phyloP scores from a whole-genome alignment of 2,888 invertebrate species.

The Boloria selene region DNA sequence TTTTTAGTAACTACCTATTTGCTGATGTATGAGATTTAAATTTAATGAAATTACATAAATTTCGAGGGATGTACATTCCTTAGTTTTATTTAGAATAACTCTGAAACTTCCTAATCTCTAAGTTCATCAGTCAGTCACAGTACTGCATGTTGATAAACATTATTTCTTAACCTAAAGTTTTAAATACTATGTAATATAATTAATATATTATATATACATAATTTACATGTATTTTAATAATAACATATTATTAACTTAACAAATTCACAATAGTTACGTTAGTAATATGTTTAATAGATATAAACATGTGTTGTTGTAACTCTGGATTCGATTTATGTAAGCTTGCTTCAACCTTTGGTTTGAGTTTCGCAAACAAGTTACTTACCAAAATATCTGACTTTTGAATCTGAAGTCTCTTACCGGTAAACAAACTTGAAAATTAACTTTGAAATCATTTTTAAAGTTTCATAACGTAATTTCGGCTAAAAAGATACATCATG shows the following conservation, averaged over 20 bases:
- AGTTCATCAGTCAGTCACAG: too few species aligned
- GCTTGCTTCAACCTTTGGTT: constrained; percentile 23
- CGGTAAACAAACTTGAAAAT: constrained; percentile 36
- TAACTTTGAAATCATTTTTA: constrained; percentile 45
- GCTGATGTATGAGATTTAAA: too few species aligned
- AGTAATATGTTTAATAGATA: neutral
- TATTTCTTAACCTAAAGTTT: neutral
- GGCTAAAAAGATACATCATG: too few species aligned
- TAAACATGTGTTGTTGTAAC: neutral
- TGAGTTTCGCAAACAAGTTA: constrained; percentile 34
- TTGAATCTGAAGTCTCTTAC: constrained; percentile 43
- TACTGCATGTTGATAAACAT: neutral
- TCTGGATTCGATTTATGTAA: constrained; percentile 12
- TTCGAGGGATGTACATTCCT: too few species aligned
- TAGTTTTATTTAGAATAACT: too few species aligned
- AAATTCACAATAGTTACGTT: neutral
- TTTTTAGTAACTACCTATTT: too few species aligned
- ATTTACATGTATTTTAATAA: too few species aligned
- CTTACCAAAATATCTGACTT: constrained; percentile 31
- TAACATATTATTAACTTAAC: neutral
- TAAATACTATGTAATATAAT: too few species aligned
- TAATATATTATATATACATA: too few species aligned
- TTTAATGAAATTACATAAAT: too few species aligned
- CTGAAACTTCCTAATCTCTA: too few species aligned
- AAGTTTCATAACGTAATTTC: constrained; percentile 16